Evolutionary conservation across 2,888 invertebrate species (phyloP).

Genomic region (Aporophyla nigra): DNA sequence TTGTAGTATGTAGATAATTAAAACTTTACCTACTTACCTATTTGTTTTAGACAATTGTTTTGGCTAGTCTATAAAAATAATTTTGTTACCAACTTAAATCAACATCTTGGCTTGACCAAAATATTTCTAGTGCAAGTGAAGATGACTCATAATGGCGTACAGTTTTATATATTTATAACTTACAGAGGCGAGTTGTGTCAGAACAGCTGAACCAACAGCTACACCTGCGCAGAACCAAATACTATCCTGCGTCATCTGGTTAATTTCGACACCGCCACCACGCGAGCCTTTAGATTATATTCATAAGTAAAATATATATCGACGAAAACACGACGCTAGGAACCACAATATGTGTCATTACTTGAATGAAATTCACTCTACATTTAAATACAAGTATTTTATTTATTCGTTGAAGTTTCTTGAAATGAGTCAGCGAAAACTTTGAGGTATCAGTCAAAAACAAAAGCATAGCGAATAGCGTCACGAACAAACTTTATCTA

Average conservation of each 20-base stretch:
- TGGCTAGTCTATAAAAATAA: no score
- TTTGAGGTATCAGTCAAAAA: neutral
- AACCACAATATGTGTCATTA: constrained; percentile 31
- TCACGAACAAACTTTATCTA: constrained; percentile 7
- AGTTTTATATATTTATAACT: constrained; percentile 64
- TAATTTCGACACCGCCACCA: constrained; percentile 79
- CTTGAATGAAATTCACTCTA: constrained; percentile 47
- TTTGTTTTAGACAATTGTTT: neutral
- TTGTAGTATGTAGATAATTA: constrained; percentile 29
- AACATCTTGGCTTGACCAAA: neutral
- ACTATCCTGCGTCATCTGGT: constrained; percentile 83
- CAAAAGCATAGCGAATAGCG: constrained; percentile 14
- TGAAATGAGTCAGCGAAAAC: constrained; percentile 34
- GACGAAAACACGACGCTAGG: constrained; percentile 38
- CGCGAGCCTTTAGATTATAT: constrained; percentile 69
- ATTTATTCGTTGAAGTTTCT: constrained; percentile 23
- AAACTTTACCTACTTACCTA: constrained; percentile 23
- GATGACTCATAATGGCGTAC: constrained; percentile 76
- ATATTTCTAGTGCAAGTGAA: constrained; percentile 62
- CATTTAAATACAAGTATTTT: constrained; percentile 31
- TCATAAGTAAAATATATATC: constrained; percentile 74
- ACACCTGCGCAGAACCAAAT: constrained; percentile 78
- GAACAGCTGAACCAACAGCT: constrained; percentile 80
- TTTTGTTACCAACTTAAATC: neutral
- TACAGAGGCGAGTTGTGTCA: constrained; percentile 61